These are phyloP conservation scores for Carduelis carduelis DNA, from an alignment of 2,797 vertebrate species.

Conservation along the genomic window DNA sequence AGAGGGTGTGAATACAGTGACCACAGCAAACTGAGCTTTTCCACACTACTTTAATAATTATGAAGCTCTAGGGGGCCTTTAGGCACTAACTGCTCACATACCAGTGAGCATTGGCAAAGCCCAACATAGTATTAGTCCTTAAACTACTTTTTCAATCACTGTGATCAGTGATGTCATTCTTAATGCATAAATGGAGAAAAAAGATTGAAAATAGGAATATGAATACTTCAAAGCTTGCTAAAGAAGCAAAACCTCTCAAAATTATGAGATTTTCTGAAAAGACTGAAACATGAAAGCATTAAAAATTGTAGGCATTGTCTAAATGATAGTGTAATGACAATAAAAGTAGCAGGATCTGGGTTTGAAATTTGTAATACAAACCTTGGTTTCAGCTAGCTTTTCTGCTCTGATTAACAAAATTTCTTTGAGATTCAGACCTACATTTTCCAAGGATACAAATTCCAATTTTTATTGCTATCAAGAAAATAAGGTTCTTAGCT, in stretches of 20 bases:
- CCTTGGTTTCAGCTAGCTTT: not conserved
- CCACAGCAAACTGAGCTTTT: not conserved
- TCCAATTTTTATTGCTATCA: not conserved
- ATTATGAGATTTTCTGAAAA: not conserved
- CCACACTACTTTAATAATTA: not conserved
- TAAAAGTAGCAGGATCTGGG: not conserved
- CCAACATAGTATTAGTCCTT: not conserved
- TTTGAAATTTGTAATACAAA: not conserved
- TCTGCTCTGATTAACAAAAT: not conserved
- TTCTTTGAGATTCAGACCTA: not conserved
- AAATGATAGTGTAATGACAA: not conserved
- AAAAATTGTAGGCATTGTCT: not conserved
- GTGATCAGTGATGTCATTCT: not conserved
- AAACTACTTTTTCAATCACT: not conserved
- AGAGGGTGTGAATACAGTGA: not conserved
- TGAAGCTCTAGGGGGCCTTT: fast-evolving
- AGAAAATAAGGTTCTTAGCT: conserved; percentile 3
- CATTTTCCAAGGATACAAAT: not conserved
- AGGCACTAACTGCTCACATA: not conserved
- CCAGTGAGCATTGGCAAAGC: not conserved
- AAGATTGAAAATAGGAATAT: not conserved
- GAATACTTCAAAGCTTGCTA: not conserved
- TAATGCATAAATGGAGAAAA: not conserved
- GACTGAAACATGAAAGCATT: not conserved
- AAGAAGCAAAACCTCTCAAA: not conserved